Evolutionary conservation across 2,888 invertebrate species (phyloP).

Genomic region (Pyrgus malvae): DNA sequence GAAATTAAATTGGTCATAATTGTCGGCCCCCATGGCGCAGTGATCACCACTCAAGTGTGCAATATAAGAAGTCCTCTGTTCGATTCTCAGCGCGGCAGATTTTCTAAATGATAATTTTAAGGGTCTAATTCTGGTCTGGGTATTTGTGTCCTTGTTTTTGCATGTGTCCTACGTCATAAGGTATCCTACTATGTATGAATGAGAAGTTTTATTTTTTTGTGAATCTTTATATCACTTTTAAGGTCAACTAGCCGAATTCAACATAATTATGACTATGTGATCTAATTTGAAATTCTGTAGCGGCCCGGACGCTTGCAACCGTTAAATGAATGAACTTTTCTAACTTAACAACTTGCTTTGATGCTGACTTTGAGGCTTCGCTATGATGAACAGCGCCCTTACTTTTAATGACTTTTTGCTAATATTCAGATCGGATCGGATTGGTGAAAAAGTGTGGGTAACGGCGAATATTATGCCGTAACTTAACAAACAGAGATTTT

Average conservation of each 20-base stretch:
- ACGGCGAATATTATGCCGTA: conserved; percentile 48
- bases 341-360: conserved; percentile 72
- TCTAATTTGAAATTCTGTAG: conserved; percentile 68
- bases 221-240: no score
- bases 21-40: no score
- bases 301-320: conserved; percentile 62
- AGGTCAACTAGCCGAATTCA: conserved; percentile 30
- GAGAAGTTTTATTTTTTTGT: no score
- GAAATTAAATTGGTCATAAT: no score
- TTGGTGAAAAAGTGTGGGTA: conserved; percentile 56
- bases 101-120: no score
- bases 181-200: no score
- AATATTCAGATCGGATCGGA: conserved; percentile 69
- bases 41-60: no score
- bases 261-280: conserved; percentile 39
- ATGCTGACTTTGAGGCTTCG: conserved; percentile 71
- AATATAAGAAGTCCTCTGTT: no score
- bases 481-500: conserved; percentile 50
- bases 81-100: no score
- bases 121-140: no score
- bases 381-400: conserved; percentile 76
- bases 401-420: conserved; percentile 82
- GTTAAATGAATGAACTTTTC: conserved; percentile 82
- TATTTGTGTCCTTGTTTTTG: no score
- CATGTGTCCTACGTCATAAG: no score